Evolutionary conservation across 2,797 vertebrate genomes (phyloP), one percentile per base, ranked within the genome.

Genomic region (Enteromius paludinosus): DNA sequence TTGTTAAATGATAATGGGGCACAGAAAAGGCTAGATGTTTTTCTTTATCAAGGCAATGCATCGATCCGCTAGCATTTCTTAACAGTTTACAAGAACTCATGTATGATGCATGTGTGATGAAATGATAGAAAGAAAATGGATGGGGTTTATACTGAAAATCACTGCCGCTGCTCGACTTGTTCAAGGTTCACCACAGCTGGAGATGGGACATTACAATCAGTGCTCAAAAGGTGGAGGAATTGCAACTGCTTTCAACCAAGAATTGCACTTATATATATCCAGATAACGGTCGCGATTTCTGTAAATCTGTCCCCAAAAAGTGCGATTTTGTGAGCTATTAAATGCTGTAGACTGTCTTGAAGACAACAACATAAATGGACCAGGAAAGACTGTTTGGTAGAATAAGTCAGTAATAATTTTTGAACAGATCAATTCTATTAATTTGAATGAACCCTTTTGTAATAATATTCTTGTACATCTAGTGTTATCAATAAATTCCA

Each of bases 81-180:
- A 25, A 61, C 35, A 61, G 18, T 38, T 78, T 66, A 66, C 33
- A 35, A 79, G n/a, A 23, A 65, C 65, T 79, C 3, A 1, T 78
- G 45, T 35, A 69, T 54, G 33, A 79, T 43, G 47, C 15, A 28
- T 70, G 49, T 79, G 65, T 59, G 52, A 79, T 70, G 65, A 79
- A 69, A 79, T 43, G 11, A 70, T 56, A 59, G 17, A 70, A 23
- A 25, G 41, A 72, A 49, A 28, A 20, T 25, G 8, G 38, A 54
- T 38, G 5, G 20, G 30, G 1, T 68, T 68, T 78, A 23, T 43
- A 54, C 28, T 35, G 20, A 65, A 65, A 79, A 70, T 68, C 47
- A 17, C 28, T 20, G 65, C 23, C 45, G 33, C 49, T 38, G 35
- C 20, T 41, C 3, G 35, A 70, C 65, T 69, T n/a, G 7, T 79